Evolutionary conservation across 1,140 invertebrate genomes (phyloP), one percentile per base, ranked within the genome.

Genomic region (Drosophila eugracilis): DNA sequence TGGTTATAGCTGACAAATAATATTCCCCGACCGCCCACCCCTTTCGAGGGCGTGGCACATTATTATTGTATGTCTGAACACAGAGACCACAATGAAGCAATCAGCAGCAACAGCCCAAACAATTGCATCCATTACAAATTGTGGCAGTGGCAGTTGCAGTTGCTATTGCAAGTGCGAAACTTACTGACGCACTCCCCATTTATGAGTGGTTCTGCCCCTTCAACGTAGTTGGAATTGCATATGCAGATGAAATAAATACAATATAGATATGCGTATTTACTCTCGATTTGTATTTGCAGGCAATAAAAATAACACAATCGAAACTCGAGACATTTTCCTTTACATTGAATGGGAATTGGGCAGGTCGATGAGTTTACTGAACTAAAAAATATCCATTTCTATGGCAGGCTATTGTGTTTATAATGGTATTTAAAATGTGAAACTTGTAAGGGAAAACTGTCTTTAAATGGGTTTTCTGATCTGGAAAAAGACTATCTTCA

Each of bases 31-130:
- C 22, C 19, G 47, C 34, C 67, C 63, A 52, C 42, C 45, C 32
- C 45, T 28, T 26, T 19, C 10, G 24, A 21, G 37, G 60, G 42
- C 59, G 72, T 41, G 52, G 52, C 44, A 58, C 71, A 62, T 77
- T 81, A 66, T 81, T 75, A 81, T 75, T 69, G 73, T 66, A 45
- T 69, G 62, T 39, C 48, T n/a, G 45, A 15, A 57, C 32, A 75
- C 44, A 75, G 12, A 65, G 52, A 57, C 76, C 77, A 75, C 77
- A 86, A 86, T 88, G 58, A 47, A 75, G 69, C 77, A 86, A 88
- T 88, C 81, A 52, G 32, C 58, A 76, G 75, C 58, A 72, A 72
- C 53, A 79, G 75, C 59, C 37, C 41, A 22, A 42, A 80, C 80
- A 85, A 85, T 79, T 74, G 78, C 50, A 9, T 19, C 26, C 26